Base-by-base conservation (phyloP, 2,797 vertebrate genomes). In the Lepilemur septentrionalis region DNA sequence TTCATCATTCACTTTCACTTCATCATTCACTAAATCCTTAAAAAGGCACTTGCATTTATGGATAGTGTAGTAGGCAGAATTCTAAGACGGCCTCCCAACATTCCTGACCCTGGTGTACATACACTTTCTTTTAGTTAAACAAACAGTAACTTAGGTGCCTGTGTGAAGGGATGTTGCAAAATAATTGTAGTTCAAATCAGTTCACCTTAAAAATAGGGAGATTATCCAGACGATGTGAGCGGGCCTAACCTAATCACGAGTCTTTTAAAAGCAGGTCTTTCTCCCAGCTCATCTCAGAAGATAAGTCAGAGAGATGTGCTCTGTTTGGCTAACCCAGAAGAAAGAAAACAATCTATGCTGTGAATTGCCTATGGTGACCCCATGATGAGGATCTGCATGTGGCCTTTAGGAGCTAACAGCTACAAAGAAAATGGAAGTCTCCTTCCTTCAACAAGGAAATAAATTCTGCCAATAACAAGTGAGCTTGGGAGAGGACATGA, bases 161-260 rank as follows among this genome's bases (percentile, higher is more conserved):
- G 20, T 75, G 82, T 50, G 9, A 82, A 76, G 41, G 61, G 11
- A 48, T 48, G 76, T 50, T 69, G 35, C 63, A 83, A 20, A 83
- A 4, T 38, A 63, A 94, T 83, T 91, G 84, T 13, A 22, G 41
- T 57, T 70, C 61, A 84, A 84, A 63, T 76, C 25, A 91, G 65
- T 59, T 79, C 46, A 63, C 75, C 61, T 76, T 78, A 89, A 92
- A 92, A 89, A 90, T 25, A 73, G 69, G 41, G 28, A 93, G 65
- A 76, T 65, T 43, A 91, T 52, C 9, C 48, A 63, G 81, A 84
- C 38, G 50, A 72, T 32, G 14, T 84, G 25, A 46, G 61, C 48
- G 35, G 61, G 55, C 35, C 79, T 86, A 55, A 72, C 32, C 55
- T 89, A 61, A 89, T 67, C 67, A 30, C 10, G 35, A 85, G 35